phyloP scores from a whole-genome alignment of 2,888 invertebrate species.

The Leistus spinibarbis region DNA sequence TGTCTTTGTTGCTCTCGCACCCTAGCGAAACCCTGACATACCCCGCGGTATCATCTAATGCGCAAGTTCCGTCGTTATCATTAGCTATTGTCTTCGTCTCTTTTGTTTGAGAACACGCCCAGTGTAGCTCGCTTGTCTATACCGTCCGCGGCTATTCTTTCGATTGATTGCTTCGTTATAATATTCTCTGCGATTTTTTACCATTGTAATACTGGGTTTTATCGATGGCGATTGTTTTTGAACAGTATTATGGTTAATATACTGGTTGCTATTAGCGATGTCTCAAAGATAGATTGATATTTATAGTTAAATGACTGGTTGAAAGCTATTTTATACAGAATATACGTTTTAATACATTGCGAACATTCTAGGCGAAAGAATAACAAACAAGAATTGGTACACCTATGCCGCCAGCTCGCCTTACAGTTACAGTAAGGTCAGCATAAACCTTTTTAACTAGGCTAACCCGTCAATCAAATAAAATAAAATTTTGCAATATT shows the following conservation, averaged over 20 bases:
- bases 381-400: too few species aligned
- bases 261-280: slow-evolving; percentile 4
- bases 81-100: slow-evolving; percentile 38
- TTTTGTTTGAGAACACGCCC: slow-evolving; percentile 35
- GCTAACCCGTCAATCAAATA: too few species aligned
- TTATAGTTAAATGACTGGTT: too few species aligned
- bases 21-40: not conserved
- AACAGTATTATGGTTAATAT: not conserved
- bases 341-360: too few species aligned
- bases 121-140: not conserved
- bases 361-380: too few species aligned
- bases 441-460: too few species aligned
- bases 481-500: too few species aligned
- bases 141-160: slow-evolving; percentile 6
- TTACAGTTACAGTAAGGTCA: too few species aligned
- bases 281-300: slow-evolving; percentile 17
- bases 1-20: not conserved
- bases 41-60: slow-evolving; percentile 27
- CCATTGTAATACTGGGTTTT: not conserved
- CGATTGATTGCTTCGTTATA: slow-evolving; percentile 35
- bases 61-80: slow-evolving; percentile 37
- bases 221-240: not conserved
- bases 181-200: slow-evolving; percentile 15
- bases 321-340: too few species aligned
- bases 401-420: too few species aligned